These are phyloP conservation scores for Acrobasis suavella DNA, from an alignment of 2,888 invertebrate species.

Conservation along the genomic window DNA sequence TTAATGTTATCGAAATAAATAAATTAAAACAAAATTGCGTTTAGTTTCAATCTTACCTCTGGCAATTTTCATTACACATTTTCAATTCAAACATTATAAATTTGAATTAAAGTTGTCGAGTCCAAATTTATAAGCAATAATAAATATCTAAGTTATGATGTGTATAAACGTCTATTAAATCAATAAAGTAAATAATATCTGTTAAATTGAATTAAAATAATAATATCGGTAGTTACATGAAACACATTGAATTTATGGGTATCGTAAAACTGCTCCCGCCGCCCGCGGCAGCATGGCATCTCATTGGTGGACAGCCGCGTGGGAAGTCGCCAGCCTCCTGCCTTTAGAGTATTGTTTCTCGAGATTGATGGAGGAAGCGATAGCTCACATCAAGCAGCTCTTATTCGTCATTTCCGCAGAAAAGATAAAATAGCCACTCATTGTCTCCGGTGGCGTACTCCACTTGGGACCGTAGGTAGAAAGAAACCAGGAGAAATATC, in stretches of 20 bases:
- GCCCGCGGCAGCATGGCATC: constrained; percentile 26
- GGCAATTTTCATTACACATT: no score
- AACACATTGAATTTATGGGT: constrained; percentile 16
- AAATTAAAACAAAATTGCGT: no score
- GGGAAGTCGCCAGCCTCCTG: constrained; percentile 47
- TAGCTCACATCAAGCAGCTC: constrained; percentile 54
- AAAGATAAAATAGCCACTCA: constrained; percentile 29
- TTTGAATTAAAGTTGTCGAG: background rate
- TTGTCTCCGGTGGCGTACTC: background rate
- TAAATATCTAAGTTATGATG: background rate
- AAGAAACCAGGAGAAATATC: no score
- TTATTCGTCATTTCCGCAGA: constrained; percentile 69
- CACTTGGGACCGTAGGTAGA: no score
- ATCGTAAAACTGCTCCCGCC: constrained; percentile 27
- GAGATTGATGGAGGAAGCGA: constrained; percentile 74
- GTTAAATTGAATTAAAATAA: constrained; percentile 15
- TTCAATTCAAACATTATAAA: no score
- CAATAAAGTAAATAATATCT: background rate
- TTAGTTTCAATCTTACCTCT: no score
- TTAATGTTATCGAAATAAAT: no score
- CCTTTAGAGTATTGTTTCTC: constrained; percentile 56
- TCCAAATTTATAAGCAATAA: background rate
- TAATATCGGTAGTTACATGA: constrained; percentile 9
- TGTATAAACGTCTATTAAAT: constrained; percentile 10
- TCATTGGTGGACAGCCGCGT: constrained; percentile 37